Evolutionary conservation across 1,140 invertebrate genomes (phyloP).

Genomic region (Drosophila pallidifrons): DNA sequence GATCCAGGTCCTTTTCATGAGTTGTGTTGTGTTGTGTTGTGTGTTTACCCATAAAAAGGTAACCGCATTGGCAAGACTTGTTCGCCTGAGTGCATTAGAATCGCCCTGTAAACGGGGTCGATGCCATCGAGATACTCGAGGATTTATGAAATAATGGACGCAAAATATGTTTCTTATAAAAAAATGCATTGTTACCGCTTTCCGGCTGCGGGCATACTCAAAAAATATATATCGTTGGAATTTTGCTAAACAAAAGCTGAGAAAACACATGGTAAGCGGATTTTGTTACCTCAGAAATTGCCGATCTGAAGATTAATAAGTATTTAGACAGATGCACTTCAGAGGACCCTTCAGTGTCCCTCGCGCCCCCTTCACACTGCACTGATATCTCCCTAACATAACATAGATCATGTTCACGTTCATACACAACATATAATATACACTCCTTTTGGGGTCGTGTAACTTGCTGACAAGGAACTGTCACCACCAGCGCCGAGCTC

Average conservation of each 20-base stretch:
- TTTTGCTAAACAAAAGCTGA: conserved; percentile 49
- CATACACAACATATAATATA: background rate
- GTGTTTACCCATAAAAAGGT: conserved; percentile 3
- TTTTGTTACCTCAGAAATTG: conserved; percentile 40
- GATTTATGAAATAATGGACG: conserved; percentile 77
- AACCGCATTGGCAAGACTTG: conserved; percentile 33
- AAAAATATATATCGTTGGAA: background rate
- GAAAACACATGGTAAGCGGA: conserved; percentile 41
- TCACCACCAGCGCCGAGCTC: conserved; percentile 67
- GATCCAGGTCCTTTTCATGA: conserved; percentile 1
- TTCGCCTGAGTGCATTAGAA: conserved; percentile 77
- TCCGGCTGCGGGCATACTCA: conserved; percentile 37
- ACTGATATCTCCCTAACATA: background rate
- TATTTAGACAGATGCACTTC: conserved; percentile 14
- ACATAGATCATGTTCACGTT: conserved; percentile 26
- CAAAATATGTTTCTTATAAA: conserved; percentile 61
- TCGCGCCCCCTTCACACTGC: background rate
- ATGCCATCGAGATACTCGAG: conserved; percentile 46
- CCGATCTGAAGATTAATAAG: conserved; percentile 30
- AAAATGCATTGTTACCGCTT: conserved; percentile 35
- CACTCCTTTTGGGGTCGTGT: conserved; percentile 39
- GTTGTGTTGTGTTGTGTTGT: conserved; percentile 10
- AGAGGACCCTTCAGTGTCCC: too few species aligned
- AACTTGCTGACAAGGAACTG: conserved; percentile 76
- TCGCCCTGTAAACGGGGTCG: conserved; percentile 37